Base-by-base conservation (phyloP, 2,113 vertebrate genomes). In the Chauna torquata region DNA sequence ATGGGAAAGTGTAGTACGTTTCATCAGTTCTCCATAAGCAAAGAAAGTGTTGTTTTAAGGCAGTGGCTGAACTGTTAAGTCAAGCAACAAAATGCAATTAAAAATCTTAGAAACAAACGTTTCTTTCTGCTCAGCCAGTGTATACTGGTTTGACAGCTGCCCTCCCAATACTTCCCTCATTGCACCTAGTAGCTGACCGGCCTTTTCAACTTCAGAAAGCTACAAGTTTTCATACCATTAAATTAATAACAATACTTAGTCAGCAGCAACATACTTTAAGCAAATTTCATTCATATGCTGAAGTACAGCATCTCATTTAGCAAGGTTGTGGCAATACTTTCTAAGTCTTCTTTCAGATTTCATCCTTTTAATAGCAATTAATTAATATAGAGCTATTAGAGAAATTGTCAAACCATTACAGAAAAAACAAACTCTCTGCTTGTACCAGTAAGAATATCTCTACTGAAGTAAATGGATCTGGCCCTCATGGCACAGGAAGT, bases 71-170 rank as follows among this genome's bases (percentile, higher is more conserved):
- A 93, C 42, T 75, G 25, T 78, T 89, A 96, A 40, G 52, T 90
- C 23, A 83, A 96, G 86, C 44, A 81, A 57, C 47, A 96, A 82
- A 23, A 6, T 42, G 70, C 42, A 93, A 91, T 93, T 93, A 89
- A 82, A 93, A 64, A 68, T 34, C 82, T 86, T 61, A 84, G 11
- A 97, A 96, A 88, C 76, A 89, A 76, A 84, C 8, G 50, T 90
- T 91, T 91, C 75, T 89, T n/a, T 91, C 24, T 49, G 75, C 80
- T 95, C 54, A 77, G 24, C 36, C 9, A n/a, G 58, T 77, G 92
- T 54, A 94, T 40, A 38, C 27, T 82, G 62, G 38, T 90, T 91
- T 61, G 64, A 66, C 52, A 86, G 52, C 17, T 91, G 8, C 3
- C 14, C 9, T 47, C 27, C 45, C 25, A 92, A 88, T 23, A 89